Base-by-base conservation (phyloP, 2,888 invertebrate species). In the Apotomis capreana region DNA sequence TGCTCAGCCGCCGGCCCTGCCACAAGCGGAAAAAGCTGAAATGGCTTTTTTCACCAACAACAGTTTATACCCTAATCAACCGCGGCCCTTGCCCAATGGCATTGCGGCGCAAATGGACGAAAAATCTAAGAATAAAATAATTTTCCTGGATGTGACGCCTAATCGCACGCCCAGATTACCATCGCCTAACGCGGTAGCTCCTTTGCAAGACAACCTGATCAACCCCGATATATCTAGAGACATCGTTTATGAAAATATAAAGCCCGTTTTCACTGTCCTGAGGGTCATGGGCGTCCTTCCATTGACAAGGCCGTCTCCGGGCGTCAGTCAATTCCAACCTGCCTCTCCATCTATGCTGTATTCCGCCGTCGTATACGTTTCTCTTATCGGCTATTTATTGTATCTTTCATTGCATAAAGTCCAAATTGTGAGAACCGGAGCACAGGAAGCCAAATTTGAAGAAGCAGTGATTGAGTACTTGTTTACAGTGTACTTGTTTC, bases 401-500 rank as follows among this genome's bases (percentile, higher is more conserved):
- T 96, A 95, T 79, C 92, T 96, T 3, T 94, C 95, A 61, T 92
- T 94, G 75, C 91, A 95, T 78, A 95, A 95, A 75, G 94, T 96
- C 0, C 94, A 94, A 78, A 94, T 95, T 74, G 88, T 95, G 15
- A 89, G 93, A 60, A 94, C 95, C 0, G 88, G 95, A 0, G 68
- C 72, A 3, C 72, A 72, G 37, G 95, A 95, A 81, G 95, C 95
- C 0, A 94, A 95, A 76, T 96, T 96, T 75, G 96, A 96, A 78
- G 96, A 96, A 84, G 95, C 96, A 0, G 96, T 96, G 0, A 96
- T 96, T 78, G 96, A 96, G 72, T 96, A 96, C 81, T 88, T 96
- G 0, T 96, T 96, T 78, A 94, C 95, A n/a, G 95, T 96, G 0
- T 96, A 96, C 81, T 89, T 96, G 74, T 90, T 96, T 73, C 96